phyloP scores from a whole-genome alignment of 2,888 invertebrate genomes.

The Agrochola lota region DNA sequence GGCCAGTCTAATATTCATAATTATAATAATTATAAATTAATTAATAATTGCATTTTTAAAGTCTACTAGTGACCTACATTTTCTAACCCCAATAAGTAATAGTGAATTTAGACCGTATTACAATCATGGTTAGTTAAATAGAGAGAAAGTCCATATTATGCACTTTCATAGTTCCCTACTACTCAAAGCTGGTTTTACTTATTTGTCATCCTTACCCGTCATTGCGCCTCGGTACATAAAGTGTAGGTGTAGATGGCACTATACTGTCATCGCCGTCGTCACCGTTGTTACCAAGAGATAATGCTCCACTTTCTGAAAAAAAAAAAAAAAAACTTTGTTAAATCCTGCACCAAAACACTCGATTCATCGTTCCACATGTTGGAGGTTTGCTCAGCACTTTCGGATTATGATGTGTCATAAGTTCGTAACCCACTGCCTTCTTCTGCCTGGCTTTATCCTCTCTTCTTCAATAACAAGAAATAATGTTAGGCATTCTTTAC shows the following conservation, averaged over 20 bases:
- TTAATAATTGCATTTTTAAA: too few relatives aligned
- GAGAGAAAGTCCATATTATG: background rate
- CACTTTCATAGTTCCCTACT: background rate
- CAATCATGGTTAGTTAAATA: too few relatives aligned
- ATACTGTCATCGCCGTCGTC: slow-evolving; percentile 92
- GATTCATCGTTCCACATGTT: background rate
- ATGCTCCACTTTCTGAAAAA: slow-evolving; percentile 80
- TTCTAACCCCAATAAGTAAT: too few relatives aligned
- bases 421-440: background rate
- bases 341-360: background rate
- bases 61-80: too few relatives aligned
- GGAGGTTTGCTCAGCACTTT: background rate
- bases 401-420: background rate
- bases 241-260: slow-evolving; percentile 97
- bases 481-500: background rate
- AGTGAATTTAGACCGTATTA: too few relatives aligned
- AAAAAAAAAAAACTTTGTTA: background rate
- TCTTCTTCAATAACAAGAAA: background rate
- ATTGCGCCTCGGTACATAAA: slow-evolving; percentile 94
- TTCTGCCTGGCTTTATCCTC: background rate
- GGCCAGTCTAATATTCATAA: too few relatives aligned
- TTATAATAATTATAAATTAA: too few relatives aligned
- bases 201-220: slow-evolving; percentile 91
- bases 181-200: background rate
- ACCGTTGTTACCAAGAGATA: slow-evolving; percentile 83